Evolutionary conservation across 2,113 vertebrate species (phyloP).

Genomic region (Brienomyrus longianalis): DNA sequence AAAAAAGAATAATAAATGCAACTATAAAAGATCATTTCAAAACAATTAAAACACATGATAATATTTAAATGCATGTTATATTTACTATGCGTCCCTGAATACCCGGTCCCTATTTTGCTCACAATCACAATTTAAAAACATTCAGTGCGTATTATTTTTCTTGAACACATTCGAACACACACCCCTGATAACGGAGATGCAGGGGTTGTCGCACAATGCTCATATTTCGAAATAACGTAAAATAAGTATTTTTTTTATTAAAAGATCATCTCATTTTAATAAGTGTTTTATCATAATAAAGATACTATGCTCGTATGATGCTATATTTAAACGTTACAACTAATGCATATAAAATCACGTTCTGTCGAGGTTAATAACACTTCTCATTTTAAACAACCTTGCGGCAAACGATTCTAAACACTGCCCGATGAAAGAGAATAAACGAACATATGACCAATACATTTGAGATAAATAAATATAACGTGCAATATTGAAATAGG

Average conservation of each 20-base stretch:
- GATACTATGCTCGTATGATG: neutral
- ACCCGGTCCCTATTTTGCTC: neutral
- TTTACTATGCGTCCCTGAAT: neutral
- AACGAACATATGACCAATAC: neutral
- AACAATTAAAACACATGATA: neutral
- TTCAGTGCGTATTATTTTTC: neutral
- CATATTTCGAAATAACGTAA: neutral
- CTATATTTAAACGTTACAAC: neutral
- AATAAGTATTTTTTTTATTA: neutral
- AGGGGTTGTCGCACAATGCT: constrained; percentile 9
- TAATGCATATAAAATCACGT: neutral
- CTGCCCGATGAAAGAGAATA: neutral
- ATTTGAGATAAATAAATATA: neutral
- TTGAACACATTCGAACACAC: neutral
- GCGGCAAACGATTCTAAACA: neutral
- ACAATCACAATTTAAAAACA: neutral
- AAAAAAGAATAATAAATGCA: neutral
- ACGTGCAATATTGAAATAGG: neutral
- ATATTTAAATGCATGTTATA: neutral
- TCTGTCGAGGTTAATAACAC: neutral
- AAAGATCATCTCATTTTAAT: neutral
- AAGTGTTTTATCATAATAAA: neutral
- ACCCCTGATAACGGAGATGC: neutral
- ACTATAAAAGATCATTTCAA: neutral
- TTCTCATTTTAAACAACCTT: neutral